phyloP scores from a whole-genome alignment of 2,113 vertebrate species.

The Leptodactylus fuscus region DNA sequence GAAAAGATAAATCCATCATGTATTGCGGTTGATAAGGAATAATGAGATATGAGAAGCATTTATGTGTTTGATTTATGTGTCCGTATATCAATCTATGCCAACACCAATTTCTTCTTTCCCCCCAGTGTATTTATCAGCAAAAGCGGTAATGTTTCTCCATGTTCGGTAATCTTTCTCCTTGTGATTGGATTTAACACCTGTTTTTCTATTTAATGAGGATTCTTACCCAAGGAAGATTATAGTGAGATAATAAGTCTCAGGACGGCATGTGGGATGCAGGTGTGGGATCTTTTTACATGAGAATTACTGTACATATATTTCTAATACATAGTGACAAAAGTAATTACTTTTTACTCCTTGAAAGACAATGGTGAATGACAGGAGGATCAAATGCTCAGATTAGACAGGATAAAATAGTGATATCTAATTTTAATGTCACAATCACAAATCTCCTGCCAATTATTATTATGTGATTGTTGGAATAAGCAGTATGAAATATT shows the following conservation, averaged over 20 bases:
- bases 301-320: conserved; percentile 18
- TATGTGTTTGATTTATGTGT: conserved; percentile 25
- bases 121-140: conserved; percentile 19
- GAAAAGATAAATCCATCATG: conserved; percentile 43
- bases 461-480: conserved; percentile 14
- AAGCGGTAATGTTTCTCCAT: conserved; percentile 10
- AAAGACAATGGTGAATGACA: neutral
- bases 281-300: conserved; percentile 27
- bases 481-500: neutral
- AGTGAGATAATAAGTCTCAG: conserved; percentile 19
- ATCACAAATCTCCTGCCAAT: conserved; percentile 18
- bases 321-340: conserved; percentile 30
- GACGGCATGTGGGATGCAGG: conserved; percentile 10
- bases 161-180: conserved; percentile 18
- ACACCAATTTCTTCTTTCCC: conserved; percentile 9
- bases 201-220: conserved; percentile 26
- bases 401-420: conserved; percentile 11
- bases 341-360: conserved; percentile 18
- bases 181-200: conserved; percentile 11
- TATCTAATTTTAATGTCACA: neutral
- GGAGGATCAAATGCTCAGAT: conserved; percentile 13
- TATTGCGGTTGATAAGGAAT: conserved; percentile 10
- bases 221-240: conserved; percentile 21
- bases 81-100: conserved; percentile 37
- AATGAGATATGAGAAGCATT: conserved; percentile 36